Base-by-base conservation (phyloP, 2,888 invertebrate species). In the Argyresthia goedartella region DNA sequence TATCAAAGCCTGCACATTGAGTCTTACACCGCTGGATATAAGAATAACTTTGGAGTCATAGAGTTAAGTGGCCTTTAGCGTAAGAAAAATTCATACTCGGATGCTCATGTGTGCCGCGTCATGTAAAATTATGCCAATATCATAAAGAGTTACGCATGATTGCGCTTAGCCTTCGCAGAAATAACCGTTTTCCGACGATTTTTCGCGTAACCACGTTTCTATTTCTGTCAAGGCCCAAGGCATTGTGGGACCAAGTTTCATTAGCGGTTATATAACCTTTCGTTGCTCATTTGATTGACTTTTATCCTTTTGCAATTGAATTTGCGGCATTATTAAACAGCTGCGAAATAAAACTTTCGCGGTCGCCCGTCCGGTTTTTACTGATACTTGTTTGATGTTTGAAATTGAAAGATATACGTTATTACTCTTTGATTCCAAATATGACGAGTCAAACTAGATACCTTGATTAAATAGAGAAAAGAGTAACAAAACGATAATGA, bases 111-210 rank as follows among this genome's bases (percentile, higher is more conserved):
- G 60, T 85, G 85, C 80, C 85, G 75, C 43, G 34, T 33, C 16
- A 33, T 73, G 76, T 69, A 69, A 74, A 77, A 78, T 81, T 79
- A 74, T 86, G 85, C 85, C 86, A 85, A 85, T 86, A 86, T 76
- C 84, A 82, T 77, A 74, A 50, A 53, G 55, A 51, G 55, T 71
- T 66, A 55, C 70, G 82, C 65, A 65, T 85, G 77, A 86, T 85
- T 64, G 85, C 85, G 60, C 67, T 53, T 63, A 78, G 76, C 86
- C 86, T 86, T 85, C 85, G 64, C 4, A 55, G 45, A 65, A 81
- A 81, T 76, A 66, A 70, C 69, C 58, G 76, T 79, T 79, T 84
- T 82, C 85, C 85, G 79, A 65, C 72, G 73, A 78, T 82, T 84
- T 86, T 85, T 81, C 80, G 74, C 70, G 67, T 70, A 67, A 67